phyloP scores from a whole-genome alignment of 2,888 invertebrate species.

The Leucoptera coffeella region DNA sequence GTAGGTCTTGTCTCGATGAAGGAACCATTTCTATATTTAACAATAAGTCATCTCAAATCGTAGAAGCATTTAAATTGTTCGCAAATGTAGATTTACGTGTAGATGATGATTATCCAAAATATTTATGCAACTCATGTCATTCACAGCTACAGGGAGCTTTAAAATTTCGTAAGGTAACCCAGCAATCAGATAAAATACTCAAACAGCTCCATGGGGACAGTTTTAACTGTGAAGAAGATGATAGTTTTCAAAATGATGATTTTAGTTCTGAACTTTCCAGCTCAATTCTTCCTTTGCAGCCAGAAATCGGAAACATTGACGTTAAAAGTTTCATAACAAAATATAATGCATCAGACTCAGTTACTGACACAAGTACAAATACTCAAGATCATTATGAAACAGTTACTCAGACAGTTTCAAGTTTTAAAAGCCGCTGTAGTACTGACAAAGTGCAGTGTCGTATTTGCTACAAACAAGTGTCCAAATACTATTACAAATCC shows the following conservation, averaged over 20 bases:
- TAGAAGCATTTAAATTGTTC: neutral
- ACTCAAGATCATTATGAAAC: no score
- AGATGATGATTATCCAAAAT: conserved; percentile 10
- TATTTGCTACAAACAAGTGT: conserved; percentile 16
- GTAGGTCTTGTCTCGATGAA: conserved; percentile 2
- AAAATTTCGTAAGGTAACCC: conserved; percentile 9
- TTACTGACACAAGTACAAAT: no score
- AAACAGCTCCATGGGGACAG: no score
- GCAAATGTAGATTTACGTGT: conserved; percentile 4
- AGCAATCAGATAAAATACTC: conserved; percentile 8
- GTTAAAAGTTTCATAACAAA: no score
- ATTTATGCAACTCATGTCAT: conserved; percentile 10
- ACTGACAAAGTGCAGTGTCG: conserved; percentile 18
- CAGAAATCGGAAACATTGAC: no score
- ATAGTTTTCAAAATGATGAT: no score
- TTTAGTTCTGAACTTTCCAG: no score
- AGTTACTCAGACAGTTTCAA: no score
- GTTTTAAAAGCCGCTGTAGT: no score
- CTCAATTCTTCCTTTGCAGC: no score
- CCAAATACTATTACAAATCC: conserved; percentile 9
- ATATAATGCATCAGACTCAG: no score
- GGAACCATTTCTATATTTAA: conserved; percentile 1
- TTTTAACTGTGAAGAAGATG: no score
- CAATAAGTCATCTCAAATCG: neutral
- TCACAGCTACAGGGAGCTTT: conserved; percentile 9